Base-by-base conservation (phyloP, 2,888 invertebrate genomes). In the Podotricha telesiphe region DNA sequence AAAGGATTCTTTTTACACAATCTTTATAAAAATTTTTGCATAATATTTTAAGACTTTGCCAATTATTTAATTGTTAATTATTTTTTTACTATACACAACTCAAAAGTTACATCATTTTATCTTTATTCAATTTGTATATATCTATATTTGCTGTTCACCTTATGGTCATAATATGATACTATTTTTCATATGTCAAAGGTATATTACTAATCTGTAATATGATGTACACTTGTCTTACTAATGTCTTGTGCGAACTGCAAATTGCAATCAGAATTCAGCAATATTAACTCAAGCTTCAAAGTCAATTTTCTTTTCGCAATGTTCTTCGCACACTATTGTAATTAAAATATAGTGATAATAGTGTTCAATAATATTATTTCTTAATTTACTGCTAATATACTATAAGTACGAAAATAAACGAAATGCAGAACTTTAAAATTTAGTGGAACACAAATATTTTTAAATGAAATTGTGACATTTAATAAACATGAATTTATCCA, bases 401-500 rank as follows among this genome's bases (percentile, higher is more conserved):
- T 42, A 8, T 4, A 42, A 58, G 10, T 13, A 37, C 8, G 11
- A n/a, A 45, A 22, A 34, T 37, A 19, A n/a, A 13, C 8, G 15
- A 15, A 50, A 62, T 37, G 19, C 22, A 37, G 19, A 17, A 19
- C 15, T 37, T 50, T 37, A 37, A 50, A 37, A 50, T n/a, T 28
- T n/a, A 34, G 20, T 22, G 15, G 8, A 22, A n/a, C 13, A 22
- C 22, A 59, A 45, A 50, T 34, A 48, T 34, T 48, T 48, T 34
- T 37, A 15, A 19, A 37, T 28, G 34, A 17, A 34, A 13, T 15
- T 34, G 34, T 37, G 47, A 62, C 34, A 15, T 48, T 37, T 17
- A 19, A 47, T 56, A 19, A 50, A 68, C 64, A 73, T 73, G 72
- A 68, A 66, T 66, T 66, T 68, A 20, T 64, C 66, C n/a, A 73